A percentile compares a stretch with the other conserved stretches of the same genome.
phyloP scores from a whole-genome alignment of 2,888 invertebrate genomes.

The Anorthoa munda region DNA sequence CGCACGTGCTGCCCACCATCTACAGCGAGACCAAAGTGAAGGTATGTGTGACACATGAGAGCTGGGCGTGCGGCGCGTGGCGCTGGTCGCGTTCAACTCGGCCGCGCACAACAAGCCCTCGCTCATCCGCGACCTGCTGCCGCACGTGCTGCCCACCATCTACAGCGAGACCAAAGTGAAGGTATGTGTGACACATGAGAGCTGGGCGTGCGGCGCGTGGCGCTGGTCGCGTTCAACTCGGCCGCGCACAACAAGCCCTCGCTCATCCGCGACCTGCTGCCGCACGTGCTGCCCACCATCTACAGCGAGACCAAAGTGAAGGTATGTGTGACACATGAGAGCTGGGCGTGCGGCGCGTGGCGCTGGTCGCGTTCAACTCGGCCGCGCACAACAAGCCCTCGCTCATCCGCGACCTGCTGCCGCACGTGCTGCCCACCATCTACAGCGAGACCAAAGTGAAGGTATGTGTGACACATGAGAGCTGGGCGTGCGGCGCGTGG shows the following conservation, averaged over 20 bases:
- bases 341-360: neutral
- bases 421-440: neutral
- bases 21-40: constrained; percentile 1
- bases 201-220: neutral
- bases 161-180: neutral
- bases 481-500: neutral
- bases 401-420: neutral
- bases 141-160: neutral
- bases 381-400: constrained; percentile 1
- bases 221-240: neutral
- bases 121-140: constrained; percentile 1
- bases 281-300: neutral
- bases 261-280: neutral
- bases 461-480: neutral
- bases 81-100: neutral
- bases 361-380: neutral
- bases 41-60: neutral
- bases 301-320: neutral
- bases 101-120: constrained; percentile 1
- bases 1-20: constrained; percentile 3
- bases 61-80: neutral
- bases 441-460: neutral
- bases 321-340: neutral
- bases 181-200: neutral
- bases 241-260: constrained; percentile 1